Percentiles rank a stretch among this genome's conserved stretches.
phyloP scores from a whole-genome alignment of 2,113 vertebrate species.

The Aphyosemion australe region DNA sequence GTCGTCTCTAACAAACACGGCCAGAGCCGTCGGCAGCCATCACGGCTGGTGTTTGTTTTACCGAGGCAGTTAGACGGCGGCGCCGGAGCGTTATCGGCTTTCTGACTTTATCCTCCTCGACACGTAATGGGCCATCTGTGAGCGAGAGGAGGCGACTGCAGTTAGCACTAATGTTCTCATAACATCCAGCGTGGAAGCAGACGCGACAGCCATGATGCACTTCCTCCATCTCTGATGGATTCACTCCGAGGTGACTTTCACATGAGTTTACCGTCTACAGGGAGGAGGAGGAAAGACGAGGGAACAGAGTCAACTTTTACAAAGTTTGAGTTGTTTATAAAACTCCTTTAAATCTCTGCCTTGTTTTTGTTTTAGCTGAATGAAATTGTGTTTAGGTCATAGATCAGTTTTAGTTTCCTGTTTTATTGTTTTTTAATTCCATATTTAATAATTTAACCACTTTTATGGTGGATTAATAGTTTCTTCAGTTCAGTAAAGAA shows the following conservation, averaged over 20 bases:
- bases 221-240: constrained; percentile 22
- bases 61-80: constrained; percentile 27
- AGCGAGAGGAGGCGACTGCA: constrained; percentile 28
- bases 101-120: constrained; percentile 18
- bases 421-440: no score
- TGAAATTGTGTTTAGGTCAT: no score
- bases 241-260: constrained; percentile 58
- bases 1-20: constrained; percentile 17
- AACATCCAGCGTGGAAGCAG: constrained; percentile 42
- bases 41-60: constrained; percentile 44
- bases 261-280: background rate
- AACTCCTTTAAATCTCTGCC: no score
- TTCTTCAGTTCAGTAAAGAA: no score
- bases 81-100: constrained; percentile 24
- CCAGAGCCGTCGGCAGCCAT: constrained; percentile 7
- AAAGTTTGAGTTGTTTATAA: no score
- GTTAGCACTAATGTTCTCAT: constrained; percentile 57
- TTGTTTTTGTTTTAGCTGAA: no score
- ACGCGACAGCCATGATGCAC: constrained; percentile 31
- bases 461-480: no score
- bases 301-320: background rate
- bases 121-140: constrained; percentile 57
- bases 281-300: background rate
- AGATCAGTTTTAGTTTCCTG: no score
- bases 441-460: no score